Percentiles rank a stretch among this genome's conserved stretches.
Conservation (phyloP, 2,797 vertebrate species). For the Urophycis tenuis region DNA sequence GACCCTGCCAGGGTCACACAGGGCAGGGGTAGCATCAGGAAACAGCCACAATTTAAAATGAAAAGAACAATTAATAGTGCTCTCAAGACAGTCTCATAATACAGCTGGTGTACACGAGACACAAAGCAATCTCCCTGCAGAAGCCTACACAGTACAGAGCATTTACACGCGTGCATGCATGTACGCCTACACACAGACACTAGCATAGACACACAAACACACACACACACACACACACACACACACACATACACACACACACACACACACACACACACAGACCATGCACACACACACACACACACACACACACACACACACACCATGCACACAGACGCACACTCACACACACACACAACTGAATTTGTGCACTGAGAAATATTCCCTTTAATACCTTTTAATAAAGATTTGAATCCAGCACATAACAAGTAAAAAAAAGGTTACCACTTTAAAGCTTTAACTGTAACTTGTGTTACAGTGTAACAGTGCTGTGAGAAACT, state of each 20-base stretch:
- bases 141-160: too few relatives aligned
- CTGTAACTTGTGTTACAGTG: too few relatives aligned
- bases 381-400: too few relatives aligned
- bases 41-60: background rate
- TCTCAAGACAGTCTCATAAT: constrained; percentile 37
- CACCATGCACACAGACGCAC: too few relatives aligned
- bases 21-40: constrained; percentile 4
- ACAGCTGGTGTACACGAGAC: constrained; percentile 35
- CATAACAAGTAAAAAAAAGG: background rate
- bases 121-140: background rate
- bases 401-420: too few relatives aligned
- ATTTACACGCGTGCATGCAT: background rate
- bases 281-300: too few relatives aligned
- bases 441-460: too few relatives aligned
- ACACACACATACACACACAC: background rate
- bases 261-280: constrained; percentile 5
- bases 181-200: background rate
- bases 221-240: constrained; percentile 4
- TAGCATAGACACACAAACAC: background rate
- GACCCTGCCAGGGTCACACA: constrained; percentile 7
- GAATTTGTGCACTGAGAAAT: too few relatives aligned
- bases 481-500: constrained; percentile 14
- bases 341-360: constrained; percentile 3
- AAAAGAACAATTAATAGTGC: constrained; percentile 26
- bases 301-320: constrained; percentile 3